Percentiles rank a stretch among this genome's conserved stretches.
Evolutionary conservation across 2,888 invertebrate species (phyloP).

Genomic region (Cosmorhoe ocellata): DNA sequence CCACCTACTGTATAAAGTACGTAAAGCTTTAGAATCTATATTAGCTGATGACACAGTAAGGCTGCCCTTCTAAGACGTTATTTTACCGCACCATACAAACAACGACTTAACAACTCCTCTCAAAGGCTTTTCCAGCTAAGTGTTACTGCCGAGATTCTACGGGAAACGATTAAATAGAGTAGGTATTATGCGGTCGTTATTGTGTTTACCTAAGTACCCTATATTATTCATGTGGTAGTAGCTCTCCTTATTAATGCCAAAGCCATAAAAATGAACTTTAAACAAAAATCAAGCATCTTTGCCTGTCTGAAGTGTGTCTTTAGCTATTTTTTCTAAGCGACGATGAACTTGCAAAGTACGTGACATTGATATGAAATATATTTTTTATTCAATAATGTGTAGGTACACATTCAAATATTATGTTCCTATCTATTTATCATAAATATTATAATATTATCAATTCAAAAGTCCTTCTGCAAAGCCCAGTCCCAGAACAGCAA

Average conservation of each 20-base stretch:
- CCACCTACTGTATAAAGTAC: no score
- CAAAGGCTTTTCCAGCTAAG: slow-evolving; percentile 30
- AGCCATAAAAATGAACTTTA: no score
- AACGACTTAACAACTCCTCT: slow-evolving; percentile 28
- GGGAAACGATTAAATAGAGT: slow-evolving; percentile 23
- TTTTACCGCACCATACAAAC: slow-evolving; percentile 16
- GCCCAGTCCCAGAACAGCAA: neutral
- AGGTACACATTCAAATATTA: no score
- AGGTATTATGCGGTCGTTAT: slow-evolving; percentile 7
- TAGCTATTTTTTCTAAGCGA: no score
- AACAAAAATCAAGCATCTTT: no score
- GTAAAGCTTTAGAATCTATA: slow-evolving; percentile 26
- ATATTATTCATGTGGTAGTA: no score
- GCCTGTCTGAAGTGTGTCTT: no score
- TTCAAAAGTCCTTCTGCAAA: neutral
- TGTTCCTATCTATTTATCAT: no score
- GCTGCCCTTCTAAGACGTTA: slow-evolving; percentile 11
- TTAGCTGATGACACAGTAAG: slow-evolving; percentile 26
- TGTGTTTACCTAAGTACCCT: slow-evolving; percentile 4
- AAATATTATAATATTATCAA: neutral
- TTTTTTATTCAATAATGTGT: no score
- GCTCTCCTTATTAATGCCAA: no score
- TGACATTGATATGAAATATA: no score
- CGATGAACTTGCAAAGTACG: no score
- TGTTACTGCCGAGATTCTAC: slow-evolving; percentile 34